A percentile compares a stretch with the other conserved stretches of the same genome.
Evolutionary conservation across 2,113 vertebrate species (phyloP).

Genomic region (Typhlomys cinereus): DNA sequence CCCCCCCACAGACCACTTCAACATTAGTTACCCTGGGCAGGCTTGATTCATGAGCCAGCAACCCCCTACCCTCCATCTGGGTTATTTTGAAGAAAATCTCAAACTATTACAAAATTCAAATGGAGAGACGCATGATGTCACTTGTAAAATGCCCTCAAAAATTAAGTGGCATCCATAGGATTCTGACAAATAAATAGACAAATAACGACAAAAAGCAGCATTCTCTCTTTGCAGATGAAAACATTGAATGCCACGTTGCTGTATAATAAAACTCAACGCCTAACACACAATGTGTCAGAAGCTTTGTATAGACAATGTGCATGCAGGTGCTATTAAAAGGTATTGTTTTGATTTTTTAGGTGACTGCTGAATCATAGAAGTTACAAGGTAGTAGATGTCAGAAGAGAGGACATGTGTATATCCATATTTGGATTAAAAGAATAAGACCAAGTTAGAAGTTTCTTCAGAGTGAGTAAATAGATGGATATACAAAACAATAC

Average conservation of each 20-base stretch:
- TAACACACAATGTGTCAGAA: neutral
- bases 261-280: neutral
- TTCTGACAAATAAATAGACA: neutral
- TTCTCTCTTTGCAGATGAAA: neutral
- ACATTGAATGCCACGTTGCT: fast-evolving
- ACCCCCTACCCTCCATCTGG: neutral
- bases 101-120: neutral
- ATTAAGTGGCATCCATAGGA: neutral
- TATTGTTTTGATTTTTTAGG: neutral
- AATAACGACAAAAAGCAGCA: neutral
- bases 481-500: neutral
- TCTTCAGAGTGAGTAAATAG: neutral
- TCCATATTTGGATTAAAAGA: neutral
- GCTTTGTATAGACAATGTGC: neutral
- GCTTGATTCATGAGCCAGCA: neutral
- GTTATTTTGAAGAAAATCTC: constrained; percentile 18
- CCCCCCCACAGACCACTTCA: neutral
- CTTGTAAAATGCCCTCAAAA: neutral
- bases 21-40: neutral
- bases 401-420: neutral
- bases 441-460: constrained; percentile 5
- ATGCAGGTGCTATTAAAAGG: neutral
- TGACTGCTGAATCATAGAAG: neutral
- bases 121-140: neutral
- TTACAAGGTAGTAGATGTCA: neutral